These are phyloP conservation scores for Cyrtorhinus lividipennis DNA, from an alignment of 1,140 invertebrate species.

Conservation along the genomic window DNA sequence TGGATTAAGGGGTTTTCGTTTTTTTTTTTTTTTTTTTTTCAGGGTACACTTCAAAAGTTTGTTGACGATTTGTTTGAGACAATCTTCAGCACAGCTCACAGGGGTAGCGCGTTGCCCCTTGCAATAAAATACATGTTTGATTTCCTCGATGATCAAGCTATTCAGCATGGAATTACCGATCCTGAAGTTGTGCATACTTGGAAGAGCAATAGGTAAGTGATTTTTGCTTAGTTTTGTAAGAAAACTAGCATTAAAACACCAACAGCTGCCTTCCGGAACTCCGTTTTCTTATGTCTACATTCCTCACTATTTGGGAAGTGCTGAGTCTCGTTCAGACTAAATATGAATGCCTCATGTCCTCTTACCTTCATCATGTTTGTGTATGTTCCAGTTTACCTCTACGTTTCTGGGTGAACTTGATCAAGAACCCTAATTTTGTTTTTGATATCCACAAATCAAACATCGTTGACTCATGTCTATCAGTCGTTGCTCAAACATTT, in stretches of 20 bases:
- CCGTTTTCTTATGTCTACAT: neutral
- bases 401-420: conserved; percentile 97
- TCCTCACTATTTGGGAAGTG: neutral
- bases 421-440: conserved; percentile 99
- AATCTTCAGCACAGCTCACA: conserved; percentile 93
- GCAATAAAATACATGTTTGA: conserved; percentile 99
- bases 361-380: conserved; percentile 19
- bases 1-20: too few species aligned
- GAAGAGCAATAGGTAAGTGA: conserved; percentile 78
- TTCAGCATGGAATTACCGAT: conserved; percentile 90
- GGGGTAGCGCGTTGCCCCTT: conserved; percentile 83
- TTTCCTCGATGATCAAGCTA: conserved; percentile 96
- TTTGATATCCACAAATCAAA: conserved; percentile 99
- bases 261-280: too few species aligned
- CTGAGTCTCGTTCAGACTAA: too few species aligned
- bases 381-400: conserved; percentile 43
- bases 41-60: conserved; percentile 93
- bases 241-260: too few species aligned
- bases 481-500: conserved; percentile 97
- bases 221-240: too few species aligned
- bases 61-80: conserved; percentile 98
- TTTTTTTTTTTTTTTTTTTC: conserved; percentile 18
- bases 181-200: conserved; percentile 98
- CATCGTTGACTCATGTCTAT: conserved; percentile 96
- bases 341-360: too few species aligned